phyloP scores from a whole-genome alignment of 2,888 invertebrate genomes.

The Apotomis turbidana region DNA sequence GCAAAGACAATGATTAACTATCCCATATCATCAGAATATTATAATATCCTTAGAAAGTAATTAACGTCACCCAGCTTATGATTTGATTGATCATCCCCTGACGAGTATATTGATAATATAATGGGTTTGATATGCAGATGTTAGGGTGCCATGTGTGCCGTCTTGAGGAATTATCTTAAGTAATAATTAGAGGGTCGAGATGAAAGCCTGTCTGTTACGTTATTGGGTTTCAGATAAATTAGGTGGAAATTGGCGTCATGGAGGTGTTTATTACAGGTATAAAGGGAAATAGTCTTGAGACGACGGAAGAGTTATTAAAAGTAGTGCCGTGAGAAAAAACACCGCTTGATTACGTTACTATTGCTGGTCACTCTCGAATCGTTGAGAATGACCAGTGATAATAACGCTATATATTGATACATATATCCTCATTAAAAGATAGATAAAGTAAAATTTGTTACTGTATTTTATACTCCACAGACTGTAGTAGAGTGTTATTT shows the following conservation, averaged over 20 bases:
- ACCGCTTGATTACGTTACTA: no score
- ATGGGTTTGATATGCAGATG: slow-evolving; percentile 33
- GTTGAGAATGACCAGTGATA: no score
- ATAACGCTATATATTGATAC: no score
- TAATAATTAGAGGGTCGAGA: slow-evolving; percentile 50
- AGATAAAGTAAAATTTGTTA: no score
- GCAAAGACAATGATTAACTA: slow-evolving; percentile 35
- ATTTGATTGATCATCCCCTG: slow-evolving; percentile 52
- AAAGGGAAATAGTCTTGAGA: background rate
- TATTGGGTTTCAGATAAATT: slow-evolving; percentile 48
- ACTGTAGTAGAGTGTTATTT: background rate
- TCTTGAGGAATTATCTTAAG: slow-evolving; percentile 48
- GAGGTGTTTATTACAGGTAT: slow-evolving; percentile 23
- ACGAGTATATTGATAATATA: slow-evolving; percentile 44
- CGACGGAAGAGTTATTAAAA: no score
- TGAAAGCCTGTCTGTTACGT: slow-evolving; percentile 29
- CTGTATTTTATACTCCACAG: no score
- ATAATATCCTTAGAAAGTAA: slow-evolving; percentile 46
- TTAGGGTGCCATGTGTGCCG: slow-evolving; percentile 37
- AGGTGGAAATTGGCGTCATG: slow-evolving; percentile 29
- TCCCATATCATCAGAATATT: slow-evolving; percentile 38
- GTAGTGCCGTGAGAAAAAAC: no score
- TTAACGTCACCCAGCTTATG: slow-evolving; percentile 53
- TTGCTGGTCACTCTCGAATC: no score
- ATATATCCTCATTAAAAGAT: no score